A percentile compares a stretch with the other conserved stretches of the same genome.
These are phyloP conservation scores for Hedya salicella DNA, from an alignment of 2,888 invertebrate species.

Conservation along the genomic window DNA sequence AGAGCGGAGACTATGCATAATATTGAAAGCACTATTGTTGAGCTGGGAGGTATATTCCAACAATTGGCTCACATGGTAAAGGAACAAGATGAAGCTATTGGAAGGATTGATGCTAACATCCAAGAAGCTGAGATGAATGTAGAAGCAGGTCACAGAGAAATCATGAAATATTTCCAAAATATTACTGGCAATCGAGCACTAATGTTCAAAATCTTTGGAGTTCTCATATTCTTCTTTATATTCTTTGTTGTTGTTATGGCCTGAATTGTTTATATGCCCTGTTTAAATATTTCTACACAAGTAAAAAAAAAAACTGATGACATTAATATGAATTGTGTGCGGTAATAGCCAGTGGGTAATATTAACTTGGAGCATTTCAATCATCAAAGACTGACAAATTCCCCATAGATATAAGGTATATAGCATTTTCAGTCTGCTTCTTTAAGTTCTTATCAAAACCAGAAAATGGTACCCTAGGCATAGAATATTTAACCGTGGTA, in stretches of 20 bases:
- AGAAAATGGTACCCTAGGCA: no score
- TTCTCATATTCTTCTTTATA: slow-evolving; percentile 99
- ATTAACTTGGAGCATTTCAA: background rate
- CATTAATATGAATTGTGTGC: background rate
- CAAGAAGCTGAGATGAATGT: slow-evolving; percentile 98
- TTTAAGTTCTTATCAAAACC: no score
- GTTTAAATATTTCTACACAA: background rate
- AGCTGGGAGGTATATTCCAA: slow-evolving; percentile 99
- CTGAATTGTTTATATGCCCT: slow-evolving; percentile 60
- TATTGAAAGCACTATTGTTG: slow-evolving; percentile 99
- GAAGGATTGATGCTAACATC: slow-evolving; percentile 98
- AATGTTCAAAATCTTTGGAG: slow-evolving; percentile 99
- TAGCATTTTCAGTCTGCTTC: no score
- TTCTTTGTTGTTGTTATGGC: slow-evolving; percentile 99
- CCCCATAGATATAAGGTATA: no score
- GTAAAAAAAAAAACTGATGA: background rate
- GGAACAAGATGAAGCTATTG: slow-evolving; percentile 99
- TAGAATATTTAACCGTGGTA: no score
- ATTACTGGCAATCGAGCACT: slow-evolving; percentile 99
- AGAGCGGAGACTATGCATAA: slow-evolving; percentile 99
- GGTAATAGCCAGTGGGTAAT: no score
- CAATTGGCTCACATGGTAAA: slow-evolving; percentile 98
- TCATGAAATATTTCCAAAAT: slow-evolving; percentile 98
- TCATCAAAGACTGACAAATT: no score
- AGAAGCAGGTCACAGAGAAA: slow-evolving; percentile 98